A percentile compares a stretch with the other conserved stretches of the same genome.
Conservation (phyloP, 2,888 invertebrate genomes). For the Smittia aterrima region DNA sequence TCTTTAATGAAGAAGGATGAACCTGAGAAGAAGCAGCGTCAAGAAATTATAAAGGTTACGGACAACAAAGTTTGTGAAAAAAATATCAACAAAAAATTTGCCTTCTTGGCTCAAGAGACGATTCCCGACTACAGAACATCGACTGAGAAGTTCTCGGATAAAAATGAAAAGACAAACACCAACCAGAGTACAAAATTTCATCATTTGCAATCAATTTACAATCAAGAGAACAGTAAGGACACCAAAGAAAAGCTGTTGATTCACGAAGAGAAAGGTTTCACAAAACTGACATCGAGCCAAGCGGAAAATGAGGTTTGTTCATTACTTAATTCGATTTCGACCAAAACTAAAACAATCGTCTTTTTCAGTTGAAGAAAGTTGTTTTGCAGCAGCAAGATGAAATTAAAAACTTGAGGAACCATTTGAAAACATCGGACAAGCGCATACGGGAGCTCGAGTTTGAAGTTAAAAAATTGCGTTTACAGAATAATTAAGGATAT, state of each 20-base stretch:
- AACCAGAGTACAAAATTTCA: conserved; percentile 80
- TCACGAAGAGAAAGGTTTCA: conserved; percentile 43
- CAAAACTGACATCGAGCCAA: conserved; percentile 27
- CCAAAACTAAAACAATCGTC: conserved; percentile 36
- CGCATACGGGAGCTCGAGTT: conserved; percentile 79
- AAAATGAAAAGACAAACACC: conserved; percentile 70
- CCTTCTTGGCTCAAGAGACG: conserved; percentile 81
- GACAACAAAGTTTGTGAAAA: conserved; percentile 56
- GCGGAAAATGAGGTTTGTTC: conserved; percentile 45
- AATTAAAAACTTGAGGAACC: conserved; percentile 71
- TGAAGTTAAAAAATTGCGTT: conserved; percentile 61
- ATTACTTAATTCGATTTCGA: background rate
- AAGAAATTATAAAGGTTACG: conserved; percentile 31
- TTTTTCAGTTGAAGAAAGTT: conserved; percentile 66
- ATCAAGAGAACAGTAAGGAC: conserved; percentile 54
- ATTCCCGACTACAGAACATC: conserved; percentile 79
- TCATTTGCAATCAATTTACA: conserved; percentile 71
- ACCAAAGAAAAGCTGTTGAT: conserved; percentile 45
- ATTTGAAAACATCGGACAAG: conserved; percentile 74
- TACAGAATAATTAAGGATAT: conserved; percentile 29
- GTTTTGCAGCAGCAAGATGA: conserved; percentile 78
- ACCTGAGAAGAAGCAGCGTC: conserved; percentile 42
- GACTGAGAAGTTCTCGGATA: conserved; percentile 58
- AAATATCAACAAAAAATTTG: conserved; percentile 82
- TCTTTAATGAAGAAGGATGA: conserved; percentile 19